These are phyloP conservation scores for Archips crataeganus DNA, from an alignment of 2,888 invertebrate species.

Conservation along the genomic window DNA sequence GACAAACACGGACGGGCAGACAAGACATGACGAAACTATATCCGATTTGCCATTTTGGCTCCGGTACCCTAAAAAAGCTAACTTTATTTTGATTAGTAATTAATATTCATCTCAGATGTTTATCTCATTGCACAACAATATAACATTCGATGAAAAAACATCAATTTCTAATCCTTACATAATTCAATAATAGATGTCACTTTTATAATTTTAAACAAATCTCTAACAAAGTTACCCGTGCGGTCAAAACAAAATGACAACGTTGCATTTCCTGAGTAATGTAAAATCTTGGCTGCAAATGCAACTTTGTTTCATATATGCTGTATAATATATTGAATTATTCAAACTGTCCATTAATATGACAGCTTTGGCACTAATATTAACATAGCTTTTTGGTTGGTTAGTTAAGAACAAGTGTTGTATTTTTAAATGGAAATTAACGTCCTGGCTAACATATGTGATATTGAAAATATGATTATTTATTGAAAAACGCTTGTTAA, in stretches of 20 bases:
- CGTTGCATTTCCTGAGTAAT: neutral
- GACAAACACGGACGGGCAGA: too few species aligned
- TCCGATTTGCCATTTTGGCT: too few species aligned
- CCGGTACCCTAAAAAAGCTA: too few species aligned
- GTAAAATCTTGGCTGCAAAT: neutral
- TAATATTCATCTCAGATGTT: neutral
- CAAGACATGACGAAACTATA: too few species aligned
- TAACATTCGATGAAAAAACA: neutral
- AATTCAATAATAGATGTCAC: constrained; percentile 18
- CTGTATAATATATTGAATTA: constrained; percentile 37
- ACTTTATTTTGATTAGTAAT: too few species aligned
- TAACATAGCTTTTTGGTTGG: constrained; percentile 32
- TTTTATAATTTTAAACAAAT: constrained; percentile 5
- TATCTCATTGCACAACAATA: neutral
- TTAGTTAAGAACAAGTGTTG: constrained; percentile 28
- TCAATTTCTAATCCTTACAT: constrained; percentile 20
- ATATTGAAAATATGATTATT: neutral
- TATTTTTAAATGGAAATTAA: constrained; percentile 17
- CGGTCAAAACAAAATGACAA: neutral
- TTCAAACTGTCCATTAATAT: constrained; percentile 28
- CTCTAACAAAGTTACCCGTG: constrained; percentile 10
- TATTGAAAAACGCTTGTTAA: neutral
- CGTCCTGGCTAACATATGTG: neutral
- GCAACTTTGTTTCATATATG: constrained; percentile 14
- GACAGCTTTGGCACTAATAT: constrained; percentile 34